A percentile compares a stretch with the other conserved stretches of the same genome.
Conservation (phyloP, 2,888 invertebrate species). For the Ochlodes sylvanus region DNA sequence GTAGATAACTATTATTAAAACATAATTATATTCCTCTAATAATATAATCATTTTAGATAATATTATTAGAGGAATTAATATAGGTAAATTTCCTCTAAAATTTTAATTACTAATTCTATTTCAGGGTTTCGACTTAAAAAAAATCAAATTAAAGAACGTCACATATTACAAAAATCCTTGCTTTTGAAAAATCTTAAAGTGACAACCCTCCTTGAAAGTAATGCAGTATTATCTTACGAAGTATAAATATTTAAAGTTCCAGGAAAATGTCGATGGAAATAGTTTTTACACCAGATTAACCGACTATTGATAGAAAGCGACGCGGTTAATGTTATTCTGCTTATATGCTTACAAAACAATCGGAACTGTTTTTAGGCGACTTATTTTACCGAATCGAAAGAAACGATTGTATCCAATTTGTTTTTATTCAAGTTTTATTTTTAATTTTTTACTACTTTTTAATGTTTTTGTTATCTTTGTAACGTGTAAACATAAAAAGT, state of each 20-base stretch:
- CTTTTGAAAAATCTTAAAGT: background rate
- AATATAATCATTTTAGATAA: no score
- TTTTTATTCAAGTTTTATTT: constrained; percentile 4
- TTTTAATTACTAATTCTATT: no score
- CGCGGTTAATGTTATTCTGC: constrained; percentile 11
- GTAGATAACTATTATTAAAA: no score
- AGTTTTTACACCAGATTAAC: constrained; percentile 18
- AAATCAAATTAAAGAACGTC: no score
- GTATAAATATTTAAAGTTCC: background rate
- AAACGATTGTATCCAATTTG: constrained; percentile 4
- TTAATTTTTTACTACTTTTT: constrained; percentile 1
- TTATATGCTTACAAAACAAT: constrained; percentile 22
- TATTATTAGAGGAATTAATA: no score
- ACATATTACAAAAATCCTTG: no score
- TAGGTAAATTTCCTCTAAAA: no score
- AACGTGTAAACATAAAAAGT: constrained; percentile 20
- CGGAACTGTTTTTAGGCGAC: constrained; percentile 11
- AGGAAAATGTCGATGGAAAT: constrained; percentile 14
- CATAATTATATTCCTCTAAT: no score
- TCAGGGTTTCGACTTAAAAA: no score
- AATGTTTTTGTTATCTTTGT: constrained; percentile 9
- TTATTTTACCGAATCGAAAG: background rate
- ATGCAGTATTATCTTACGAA: background rate
- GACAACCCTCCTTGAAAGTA: background rate
- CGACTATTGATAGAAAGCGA: constrained; percentile 10